A percentile compares a stretch with the other conserved stretches of the same genome.
phyloP scores from a whole-genome alignment of 2,888 invertebrate genomes.

The Aphodius sticticus region DNA sequence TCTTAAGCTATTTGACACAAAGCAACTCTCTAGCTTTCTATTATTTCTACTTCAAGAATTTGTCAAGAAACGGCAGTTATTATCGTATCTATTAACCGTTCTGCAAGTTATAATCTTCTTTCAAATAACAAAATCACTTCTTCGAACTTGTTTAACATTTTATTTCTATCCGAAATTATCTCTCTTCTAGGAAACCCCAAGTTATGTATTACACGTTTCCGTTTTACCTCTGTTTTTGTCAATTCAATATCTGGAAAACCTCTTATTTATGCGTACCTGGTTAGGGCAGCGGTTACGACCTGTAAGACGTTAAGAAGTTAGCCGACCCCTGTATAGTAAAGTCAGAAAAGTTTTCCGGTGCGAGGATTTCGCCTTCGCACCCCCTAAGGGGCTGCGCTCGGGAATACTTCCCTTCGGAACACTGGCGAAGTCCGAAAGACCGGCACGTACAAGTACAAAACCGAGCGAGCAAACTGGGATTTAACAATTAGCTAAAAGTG shows the following conservation, averaged over 20 bases:
- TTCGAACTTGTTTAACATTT: too few species aligned
- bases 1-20: too few species aligned
- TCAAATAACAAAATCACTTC: too few species aligned
- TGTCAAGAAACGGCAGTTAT: too few species aligned
- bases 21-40: too few species aligned
- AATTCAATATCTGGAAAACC: not conserved
- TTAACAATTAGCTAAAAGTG: slow-evolving; percentile 44
- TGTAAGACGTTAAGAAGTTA: slow-evolving; percentile 15
- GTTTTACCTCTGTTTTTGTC: too few species aligned
- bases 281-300: not conserved
- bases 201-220: too few species aligned
- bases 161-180: too few species aligned
- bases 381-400: not conserved
- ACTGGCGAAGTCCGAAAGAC: not conserved
- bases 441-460: slow-evolving; percentile 16
- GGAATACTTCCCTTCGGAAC: slow-evolving; percentile 7
- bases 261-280: not conserved
- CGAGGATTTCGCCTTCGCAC: not conserved
- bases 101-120: too few species aligned
- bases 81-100: too few species aligned
- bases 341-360: slow-evolving; percentile 14
- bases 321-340: slow-evolving; percentile 18
- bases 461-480: slow-evolving; percentile 37
- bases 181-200: too few species aligned
- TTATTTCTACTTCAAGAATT: too few species aligned